Evolutionary conservation across 2,113 vertebrate species (phyloP), one percentile per base, ranked within the genome.

Genomic region (Turdus rufiventris): DNA sequence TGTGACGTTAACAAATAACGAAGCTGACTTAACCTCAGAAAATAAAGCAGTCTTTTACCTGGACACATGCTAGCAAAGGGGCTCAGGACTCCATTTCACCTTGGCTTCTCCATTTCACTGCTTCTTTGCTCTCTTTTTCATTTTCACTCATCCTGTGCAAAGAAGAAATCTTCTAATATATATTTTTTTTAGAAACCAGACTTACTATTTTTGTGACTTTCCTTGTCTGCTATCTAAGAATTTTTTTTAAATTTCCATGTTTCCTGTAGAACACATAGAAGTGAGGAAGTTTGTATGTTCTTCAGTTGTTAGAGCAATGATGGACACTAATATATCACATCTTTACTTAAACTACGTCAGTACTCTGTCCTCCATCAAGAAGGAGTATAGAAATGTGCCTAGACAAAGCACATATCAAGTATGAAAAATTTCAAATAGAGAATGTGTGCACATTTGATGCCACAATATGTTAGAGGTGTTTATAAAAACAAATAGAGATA

Each of bases 341-440:
- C 50, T 84, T 85, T 77, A 57, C 17, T 67, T 85, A 60, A 85
- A 21, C n/a, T 66, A 58, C 8, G 3, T 19, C 60, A 72, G 10
- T 66, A 51, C 42, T 58, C 18, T 50, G 3, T 74, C 60, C 42
- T 85, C 26, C 48, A 45, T 71, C 36, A 84, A 62, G 29, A 94
- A 8, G 29, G 72, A 89, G 74, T 47, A 88, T 16, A 87, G 67
- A 96, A 96, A 93, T 95, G 93, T 86, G 76, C 75, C 72, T 51
- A 90, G 89, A 91, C 66, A 94, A 63, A 82, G 25, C 38, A 88
- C 73, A 43, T 18, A 63, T 51, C 63, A 70, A 71, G 31, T 45
- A 83, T 8, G 8, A 28, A 58, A 89, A 71, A 19, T 2, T 51
- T 10, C 42, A 97, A 95, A 73, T 63, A 85, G 77, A 94, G 86